A percentile compares a stretch with the other conserved stretches of the same genome.
These are phyloP conservation scores for Carduelis carduelis DNA, from an alignment of 2,797 vertebrate species.

Conservation along the genomic window DNA sequence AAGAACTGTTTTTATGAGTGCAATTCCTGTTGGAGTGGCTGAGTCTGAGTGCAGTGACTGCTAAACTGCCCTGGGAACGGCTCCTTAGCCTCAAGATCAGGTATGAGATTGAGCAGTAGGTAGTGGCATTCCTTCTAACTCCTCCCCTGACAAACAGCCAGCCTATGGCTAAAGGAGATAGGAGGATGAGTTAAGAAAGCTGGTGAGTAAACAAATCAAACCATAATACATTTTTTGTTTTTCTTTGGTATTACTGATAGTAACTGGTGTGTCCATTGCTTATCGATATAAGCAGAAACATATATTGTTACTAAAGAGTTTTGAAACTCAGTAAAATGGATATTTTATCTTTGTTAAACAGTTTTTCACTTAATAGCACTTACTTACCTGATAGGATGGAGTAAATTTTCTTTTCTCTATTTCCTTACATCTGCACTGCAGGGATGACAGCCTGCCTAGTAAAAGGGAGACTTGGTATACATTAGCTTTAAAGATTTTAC, in stretches of 20 bases:
- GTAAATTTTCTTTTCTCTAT: neutral
- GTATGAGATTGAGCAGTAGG: neutral
- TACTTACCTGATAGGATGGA: neutral
- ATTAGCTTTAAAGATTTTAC: neutral
- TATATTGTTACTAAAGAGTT: neutral
- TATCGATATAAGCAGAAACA: neutral
- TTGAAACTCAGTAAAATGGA: neutral
- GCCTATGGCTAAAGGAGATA: neutral
- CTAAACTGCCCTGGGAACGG: neutral
- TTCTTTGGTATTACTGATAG: neutral
- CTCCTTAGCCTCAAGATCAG: neutral
- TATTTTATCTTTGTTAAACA: neutral
- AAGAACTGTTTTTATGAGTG: neutral
- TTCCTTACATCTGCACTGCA: neutral
- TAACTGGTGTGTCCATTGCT: neutral
- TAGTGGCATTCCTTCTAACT: neutral
- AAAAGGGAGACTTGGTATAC: neutral
- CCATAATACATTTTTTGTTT: accelerated
- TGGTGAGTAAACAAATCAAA: neutral
- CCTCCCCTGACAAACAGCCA: neutral
- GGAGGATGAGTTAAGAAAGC: neutral
- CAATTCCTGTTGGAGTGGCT: neutral
- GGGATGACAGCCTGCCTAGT: neutral
- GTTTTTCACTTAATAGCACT: neutral
- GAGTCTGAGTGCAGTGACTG: neutral